Evolutionary conservation across 1,140 invertebrate species (phyloP).

Genomic region (Ceratitis capitata): DNA sequence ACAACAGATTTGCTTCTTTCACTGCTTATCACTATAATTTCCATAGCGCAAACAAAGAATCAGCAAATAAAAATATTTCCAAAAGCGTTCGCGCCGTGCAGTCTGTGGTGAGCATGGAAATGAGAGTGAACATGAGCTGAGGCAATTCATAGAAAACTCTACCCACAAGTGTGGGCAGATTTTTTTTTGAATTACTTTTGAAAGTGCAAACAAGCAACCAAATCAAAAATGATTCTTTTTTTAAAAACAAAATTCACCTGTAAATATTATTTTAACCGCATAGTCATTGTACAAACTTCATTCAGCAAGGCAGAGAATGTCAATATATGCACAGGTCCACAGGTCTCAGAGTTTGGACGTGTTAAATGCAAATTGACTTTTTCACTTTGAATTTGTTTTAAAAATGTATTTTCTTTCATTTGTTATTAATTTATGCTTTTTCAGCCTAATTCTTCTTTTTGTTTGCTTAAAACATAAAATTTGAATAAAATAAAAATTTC

Average conservation of each 20-base stretch:
- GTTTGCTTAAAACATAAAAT: background rate
- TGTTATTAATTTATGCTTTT: no score
- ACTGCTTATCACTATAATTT: background rate
- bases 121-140: background rate
- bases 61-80: background rate
- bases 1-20: background rate
- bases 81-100: background rate
- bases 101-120: background rate
- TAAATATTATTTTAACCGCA: no score
- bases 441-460: background rate
- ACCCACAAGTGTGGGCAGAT: background rate
- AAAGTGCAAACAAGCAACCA: no score
- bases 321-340: background rate
- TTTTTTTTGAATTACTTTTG: no score
- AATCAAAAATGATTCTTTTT: no score
- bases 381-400: background rate
- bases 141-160: background rate
- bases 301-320: background rate
- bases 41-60: background rate
- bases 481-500: background rate
- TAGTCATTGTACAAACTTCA: background rate
- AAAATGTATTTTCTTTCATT: background rate
- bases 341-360: background rate
- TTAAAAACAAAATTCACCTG: no score
- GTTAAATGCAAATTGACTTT: slow-evolving; percentile 4